Conservation (phyloP, 2,113 vertebrate genomes). For the Anguilla japonica region DNA sequence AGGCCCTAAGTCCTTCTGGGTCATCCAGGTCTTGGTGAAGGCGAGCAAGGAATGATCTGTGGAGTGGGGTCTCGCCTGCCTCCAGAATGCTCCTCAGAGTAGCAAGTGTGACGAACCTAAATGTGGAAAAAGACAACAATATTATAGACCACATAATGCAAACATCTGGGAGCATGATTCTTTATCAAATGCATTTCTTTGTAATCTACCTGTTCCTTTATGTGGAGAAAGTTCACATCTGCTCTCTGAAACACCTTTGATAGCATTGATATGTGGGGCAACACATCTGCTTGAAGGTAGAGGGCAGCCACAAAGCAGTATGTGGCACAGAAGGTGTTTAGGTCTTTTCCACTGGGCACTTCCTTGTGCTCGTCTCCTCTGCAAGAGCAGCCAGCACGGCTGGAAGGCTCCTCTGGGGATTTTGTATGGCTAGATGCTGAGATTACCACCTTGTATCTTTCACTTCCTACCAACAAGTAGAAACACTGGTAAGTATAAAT, state of each 20-base stretch:
- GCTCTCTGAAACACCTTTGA: conserved; percentile 32
- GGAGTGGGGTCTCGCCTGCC: not conserved
- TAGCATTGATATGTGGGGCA: conserved; percentile 31
- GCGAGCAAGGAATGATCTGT: not conserved
- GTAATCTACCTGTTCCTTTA: conserved; percentile 25
- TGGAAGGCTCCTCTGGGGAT: conserved; percentile 17
- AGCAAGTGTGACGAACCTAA: conserved; percentile 6
- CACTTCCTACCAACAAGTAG: conserved; percentile 14
- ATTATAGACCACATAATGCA: not conserved
- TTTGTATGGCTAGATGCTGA: conserved; percentile 26
- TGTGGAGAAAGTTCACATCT: conserved; percentile 25
- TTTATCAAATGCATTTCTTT: not conserved
- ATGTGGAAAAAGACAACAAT: not conserved
- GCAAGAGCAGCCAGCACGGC: conserved; percentile 25
- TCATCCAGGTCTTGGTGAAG: not conserved
- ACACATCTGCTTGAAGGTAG: conserved; percentile 27
- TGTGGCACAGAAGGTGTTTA: conserved; percentile 27
- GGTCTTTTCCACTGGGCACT: conserved; percentile 21
- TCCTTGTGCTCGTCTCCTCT: conserved; percentile 9
- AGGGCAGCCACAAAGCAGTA: conserved; percentile 29
- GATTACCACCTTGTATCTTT: conserved; percentile 32
- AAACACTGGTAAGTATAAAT: not conserved
- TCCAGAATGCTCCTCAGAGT: not conserved
- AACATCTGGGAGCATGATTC: not conserved
- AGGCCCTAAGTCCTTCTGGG: not conserved